These are phyloP conservation scores for Takifugu rubripes DNA, from an alignment of 2,797 vertebrate species.

Conservation along the genomic window DNA sequence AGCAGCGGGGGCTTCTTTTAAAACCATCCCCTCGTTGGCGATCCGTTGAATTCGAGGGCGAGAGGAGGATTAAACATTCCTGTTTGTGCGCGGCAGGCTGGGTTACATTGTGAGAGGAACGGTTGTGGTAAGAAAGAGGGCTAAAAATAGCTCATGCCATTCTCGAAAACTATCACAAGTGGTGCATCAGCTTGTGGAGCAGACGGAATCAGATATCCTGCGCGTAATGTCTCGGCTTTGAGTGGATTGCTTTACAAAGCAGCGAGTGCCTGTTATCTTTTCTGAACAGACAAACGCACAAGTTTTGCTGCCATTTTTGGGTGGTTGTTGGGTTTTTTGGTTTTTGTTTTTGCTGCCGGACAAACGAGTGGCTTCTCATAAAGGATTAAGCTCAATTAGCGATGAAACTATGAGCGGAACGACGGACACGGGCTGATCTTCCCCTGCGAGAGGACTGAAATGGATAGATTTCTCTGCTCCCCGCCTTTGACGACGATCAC, in stretches of 20 bases:
- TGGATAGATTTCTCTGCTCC: constrained; percentile 54
- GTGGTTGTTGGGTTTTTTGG: constrained; percentile 16
- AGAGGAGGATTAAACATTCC: constrained; percentile 73
- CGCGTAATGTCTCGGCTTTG: constrained; percentile 38
- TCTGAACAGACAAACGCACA: constrained; percentile 15
- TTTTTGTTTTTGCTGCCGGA: constrained; percentile 20
- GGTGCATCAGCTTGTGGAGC: constrained; percentile 72
- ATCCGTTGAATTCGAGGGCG: constrained; percentile 64
- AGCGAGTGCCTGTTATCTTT: background rate
- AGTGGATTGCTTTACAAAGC: constrained; percentile 34
- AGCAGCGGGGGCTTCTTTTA: constrained; percentile 2
- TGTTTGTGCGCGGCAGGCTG: constrained; percentile 50
- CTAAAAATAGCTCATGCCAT: constrained; percentile 80
- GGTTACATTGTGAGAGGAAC: constrained; percentile 68
- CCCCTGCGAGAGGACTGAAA: constrained; percentile 59
- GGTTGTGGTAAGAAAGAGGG: constrained; percentile 72
- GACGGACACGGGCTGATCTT: constrained; percentile 54
- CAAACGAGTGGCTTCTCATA: constrained; percentile 27
- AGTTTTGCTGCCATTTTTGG: constrained; percentile 50
- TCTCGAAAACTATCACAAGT: constrained; percentile 80
- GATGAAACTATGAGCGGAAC: constrained; percentile 55
- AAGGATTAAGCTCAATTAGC: constrained; percentile 69
- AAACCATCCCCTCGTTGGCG: constrained; percentile 16
- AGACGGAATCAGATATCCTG: constrained; percentile 62
- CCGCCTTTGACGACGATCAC: constrained; percentile 60